Evolutionary conservation across 2,888 invertebrate species (phyloP), one percentile per base, ranked within the genome.

Genomic region (Torymus texanus): DNA sequence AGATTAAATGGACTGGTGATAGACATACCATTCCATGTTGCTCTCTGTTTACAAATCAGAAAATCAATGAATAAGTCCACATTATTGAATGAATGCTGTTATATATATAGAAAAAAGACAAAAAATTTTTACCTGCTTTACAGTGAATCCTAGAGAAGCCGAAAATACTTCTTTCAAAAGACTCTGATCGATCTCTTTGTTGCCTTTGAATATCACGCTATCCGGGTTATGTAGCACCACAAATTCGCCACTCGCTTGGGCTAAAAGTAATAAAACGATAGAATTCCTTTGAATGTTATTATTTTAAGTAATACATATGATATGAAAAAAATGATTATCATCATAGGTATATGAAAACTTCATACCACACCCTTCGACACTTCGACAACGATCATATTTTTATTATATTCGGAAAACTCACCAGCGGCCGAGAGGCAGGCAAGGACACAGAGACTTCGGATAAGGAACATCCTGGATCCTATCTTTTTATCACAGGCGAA

Each of bases 81-180:
- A 41, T 8, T 8, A 41, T 41, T 41, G 41, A 5, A 41, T 41
- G 0, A 41, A 41, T 8, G 41, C 41, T 41, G 8, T 29, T 24
- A 2, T 67, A 16, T 55, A 1, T 41, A 18, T 2, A 58, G 29
- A 3, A 14, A n/a, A 55, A 51, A 70, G 50, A 59, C 21, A 18
- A 67, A 24, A 55, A 68, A 18, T 16, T 14, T 51, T 2, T 91
- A 94, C 94, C 91, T 94, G 93, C 88, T 94, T 93, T n/a, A 94
- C 93, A 13, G 95, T 94, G 83, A 94, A 93, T 67, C 96, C 96
- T 82, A 95, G 91, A 71, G 93, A 91, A 77, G 94, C 94, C n/a
- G 94, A 93, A 82, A 94, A 93, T 8, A 96, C 92, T 88, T 96
- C 96, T 86, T 93, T 93, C 2, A 95, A 88, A 3, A 93, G 90